Evolutionary conservation across 2,113 vertebrate genomes (phyloP).

Genomic region (Apodemus speciosus): DNA sequence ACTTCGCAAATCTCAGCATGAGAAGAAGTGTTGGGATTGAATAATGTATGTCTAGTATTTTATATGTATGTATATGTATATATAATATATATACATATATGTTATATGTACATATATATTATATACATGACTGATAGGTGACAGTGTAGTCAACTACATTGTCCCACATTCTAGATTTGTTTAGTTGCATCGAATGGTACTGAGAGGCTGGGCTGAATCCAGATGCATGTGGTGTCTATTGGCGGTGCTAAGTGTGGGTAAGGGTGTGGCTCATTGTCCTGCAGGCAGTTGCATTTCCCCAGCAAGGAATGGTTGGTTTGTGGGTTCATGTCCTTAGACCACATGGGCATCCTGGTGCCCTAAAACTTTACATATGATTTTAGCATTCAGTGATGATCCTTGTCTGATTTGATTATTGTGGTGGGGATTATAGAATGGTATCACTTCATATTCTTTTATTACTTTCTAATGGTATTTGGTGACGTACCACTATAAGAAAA

Average conservation of each 20-base stretch:
- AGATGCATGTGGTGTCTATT: accelerated
- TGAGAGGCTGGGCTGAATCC: no score
- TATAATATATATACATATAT: no score
- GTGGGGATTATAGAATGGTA: accelerated
- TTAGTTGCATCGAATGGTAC: accelerated
- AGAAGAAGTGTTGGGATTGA: not conserved
- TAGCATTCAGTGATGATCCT: not conserved
- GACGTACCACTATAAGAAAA: not conserved
- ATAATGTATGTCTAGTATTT: not conserved
- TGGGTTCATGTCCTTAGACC: not conserved
- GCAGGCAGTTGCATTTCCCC: not conserved
- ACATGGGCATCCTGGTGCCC: not conserved
- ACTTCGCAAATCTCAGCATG: not conserved
- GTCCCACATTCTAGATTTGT: not conserved
- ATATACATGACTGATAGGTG: no score
- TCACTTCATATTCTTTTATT: not conserved
- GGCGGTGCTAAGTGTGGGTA: not conserved
- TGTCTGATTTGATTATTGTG: not conserved
- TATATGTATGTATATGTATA: no score
- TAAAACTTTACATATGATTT: not conserved
- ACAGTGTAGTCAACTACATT: not conserved
- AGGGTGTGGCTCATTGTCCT: not conserved
- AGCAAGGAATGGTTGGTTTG: not conserved
- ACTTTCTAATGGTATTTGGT: not conserved
- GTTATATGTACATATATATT: no score